These are phyloP conservation scores for Pristionchus entomophagus DNA, from an alignment of 2,888 invertebrate species.

Conservation along the genomic window DNA sequence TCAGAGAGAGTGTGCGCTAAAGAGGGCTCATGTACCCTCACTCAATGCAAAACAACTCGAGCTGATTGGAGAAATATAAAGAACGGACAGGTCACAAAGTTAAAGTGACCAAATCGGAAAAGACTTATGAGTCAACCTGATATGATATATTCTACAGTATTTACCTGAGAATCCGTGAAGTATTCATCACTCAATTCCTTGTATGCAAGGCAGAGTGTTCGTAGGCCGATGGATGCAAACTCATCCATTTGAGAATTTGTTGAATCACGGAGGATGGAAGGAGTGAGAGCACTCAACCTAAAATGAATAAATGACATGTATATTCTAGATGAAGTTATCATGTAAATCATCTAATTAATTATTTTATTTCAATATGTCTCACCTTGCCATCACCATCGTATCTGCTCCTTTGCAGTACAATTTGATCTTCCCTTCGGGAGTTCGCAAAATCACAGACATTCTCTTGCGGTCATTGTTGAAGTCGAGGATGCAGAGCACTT, in stretches of 20 bases:
- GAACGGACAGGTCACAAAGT: no score
- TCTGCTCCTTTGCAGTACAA: slow-evolving; percentile 96
- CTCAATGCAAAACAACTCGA: no score
- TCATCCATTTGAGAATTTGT: slow-evolving; percentile 77
- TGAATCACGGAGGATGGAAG: slow-evolving; percentile 61
- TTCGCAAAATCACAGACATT: slow-evolving; percentile 87
- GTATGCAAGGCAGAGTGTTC: slow-evolving; percentile 94
- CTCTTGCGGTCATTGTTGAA: slow-evolving; percentile 99
- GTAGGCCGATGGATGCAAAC: slow-evolving; percentile 82
- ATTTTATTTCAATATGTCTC: no score
- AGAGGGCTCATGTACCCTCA: no score
- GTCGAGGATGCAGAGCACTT: slow-evolving; percentile 96
- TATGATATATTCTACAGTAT: slow-evolving; percentile 42
- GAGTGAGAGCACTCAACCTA: slow-evolving; percentile 45
- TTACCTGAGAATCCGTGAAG: slow-evolving; percentile 75
- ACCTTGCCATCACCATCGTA: slow-evolving; percentile 95
- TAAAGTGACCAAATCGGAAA: no score
- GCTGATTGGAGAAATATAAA: no score
- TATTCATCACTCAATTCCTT: slow-evolving; percentile 81
- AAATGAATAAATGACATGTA: no score
- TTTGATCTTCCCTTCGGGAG: slow-evolving; percentile 79
- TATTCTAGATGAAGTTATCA: no score
- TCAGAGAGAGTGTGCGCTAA: no score
- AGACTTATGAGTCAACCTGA: no score
- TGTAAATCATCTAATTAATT: no score